Evolutionary conservation across 2,888 invertebrate species (phyloP), one percentile per base, ranked within the genome.

Genomic region (Pomacea canaliculata): DNA sequence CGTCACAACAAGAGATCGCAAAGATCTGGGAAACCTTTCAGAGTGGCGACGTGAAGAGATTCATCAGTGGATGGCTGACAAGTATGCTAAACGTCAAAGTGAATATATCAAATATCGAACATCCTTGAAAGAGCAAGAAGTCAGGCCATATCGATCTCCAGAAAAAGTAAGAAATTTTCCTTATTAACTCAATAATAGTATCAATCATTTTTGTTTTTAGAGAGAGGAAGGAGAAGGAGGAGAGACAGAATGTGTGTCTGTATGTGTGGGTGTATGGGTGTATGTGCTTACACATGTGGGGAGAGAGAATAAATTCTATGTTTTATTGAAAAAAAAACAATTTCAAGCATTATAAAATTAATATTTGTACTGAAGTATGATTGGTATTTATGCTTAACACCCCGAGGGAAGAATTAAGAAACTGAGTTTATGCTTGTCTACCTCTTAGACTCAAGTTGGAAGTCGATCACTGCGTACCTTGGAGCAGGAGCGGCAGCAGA

Each of bases 21-120:
- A 27, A 77, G 48, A 62, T 76, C n/a, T 37, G 70, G 12, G 70
- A 59, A 37, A 62, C 73, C 37, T 78, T 13, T 70, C 72, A 1
- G 76, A 73, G 16, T 84, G 85, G 69, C 83, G 86, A 71, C 82
- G 82, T 46, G 83, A 83, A 37, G 77, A 83, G 27, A 80, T 90
- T 13, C 85, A 83, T 59, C 77, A 82, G 19, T 90, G 89, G 89
- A 89, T 89, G 88, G 81, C 81, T 4, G 79, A 83, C 56, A 86
- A 86, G 71, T 83, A 84, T 60, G 76, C 78, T 7, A 80, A 87
- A 80, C 83, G 82, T 46, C 83, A 84, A 79, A 82, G 79, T 59
- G 84, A 87, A 63, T 90, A 88, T 81, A 82, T 75, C 71, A 78
- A 76, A 60, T 81, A 85, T 18, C 76, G 84, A 27, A 81, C 84